Evolutionary conservation across 1,140 invertebrate genomes (phyloP), one percentile per base, ranked within the genome.

Genomic region (Brevipalpus yothersi): DNA sequence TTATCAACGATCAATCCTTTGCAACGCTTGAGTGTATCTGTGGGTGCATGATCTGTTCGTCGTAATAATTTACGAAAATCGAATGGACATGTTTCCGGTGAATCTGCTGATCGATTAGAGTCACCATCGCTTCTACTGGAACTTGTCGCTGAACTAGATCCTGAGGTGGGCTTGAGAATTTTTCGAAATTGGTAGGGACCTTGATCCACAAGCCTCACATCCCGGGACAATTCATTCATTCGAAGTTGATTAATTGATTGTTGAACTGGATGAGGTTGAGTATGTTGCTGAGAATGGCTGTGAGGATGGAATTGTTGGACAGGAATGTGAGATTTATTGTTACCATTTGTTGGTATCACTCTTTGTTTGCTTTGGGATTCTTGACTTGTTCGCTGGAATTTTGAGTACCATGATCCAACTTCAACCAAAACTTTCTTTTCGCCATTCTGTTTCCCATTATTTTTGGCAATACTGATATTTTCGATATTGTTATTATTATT

Each of bases 41-140:
- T 82, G 0, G 81, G 80, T 8, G 79, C 76, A 62, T 77, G 75
- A 58, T 79, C 73, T 1, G 80, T 81, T 12, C 79, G 79, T 58
- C 79, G 71, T 9, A 83, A 66, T 9, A 83, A 66, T 65, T 81
- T 78, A 53, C 80, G 72, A 65, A 83, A 84, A 65, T 82, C 78
- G 65, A 80, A 82, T 0, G 80, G 79, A 2, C 80, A 80, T 19
- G 75, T 73, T 31, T 56, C 54, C 13, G 54, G 11, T 56, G 23
- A n/a, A 19, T 13, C 21, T 15, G 41, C 56, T 21, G 15, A 39
- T 7, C 19, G 41, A 40, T n/a, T 21, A 23, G 13, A 39, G 7
- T 47, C 53, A 19, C 56, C 43, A 12, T 47, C 56, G 13, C 21
- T 40, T 21, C 15, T 7, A 17, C 39, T 58, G 41, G 19, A 17